A percentile compares a stretch with the other conserved stretches of the same genome.
Conservation (phyloP, 1,140 invertebrate genomes). For the Tetranychus cinnabarinus region DNA sequence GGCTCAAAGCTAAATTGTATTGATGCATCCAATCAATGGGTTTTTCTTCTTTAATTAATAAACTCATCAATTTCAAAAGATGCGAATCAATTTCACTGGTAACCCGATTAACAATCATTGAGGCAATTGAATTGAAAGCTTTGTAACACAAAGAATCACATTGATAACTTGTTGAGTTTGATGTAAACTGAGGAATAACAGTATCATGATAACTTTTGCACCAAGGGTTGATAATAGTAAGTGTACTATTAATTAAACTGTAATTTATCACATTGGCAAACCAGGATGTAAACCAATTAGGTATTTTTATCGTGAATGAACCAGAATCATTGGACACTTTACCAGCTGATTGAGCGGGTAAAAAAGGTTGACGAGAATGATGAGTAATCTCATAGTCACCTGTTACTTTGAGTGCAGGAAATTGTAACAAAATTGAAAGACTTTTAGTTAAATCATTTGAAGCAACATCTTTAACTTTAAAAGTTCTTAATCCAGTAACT, state of each 20-base stretch:
- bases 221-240: neutral
- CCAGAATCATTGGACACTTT: slow-evolving; percentile 7
- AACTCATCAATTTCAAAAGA: neutral
- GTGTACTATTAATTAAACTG: slow-evolving; percentile 1
- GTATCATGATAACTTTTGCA: neutral
- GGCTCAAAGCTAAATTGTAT: neutral
- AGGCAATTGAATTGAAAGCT: neutral
- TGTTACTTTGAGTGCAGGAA: slow-evolving; percentile 5
- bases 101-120: neutral
- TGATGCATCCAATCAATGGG: neutral
- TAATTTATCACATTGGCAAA: slow-evolving; percentile 5
- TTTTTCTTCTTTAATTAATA: neutral
- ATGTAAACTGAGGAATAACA: neutral
- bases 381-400: slow-evolving; percentile 7
- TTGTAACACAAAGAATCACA: neutral
- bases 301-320: slow-evolving; percentile 4
- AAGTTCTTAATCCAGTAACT: slow-evolving; percentile 7
- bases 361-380: neutral
- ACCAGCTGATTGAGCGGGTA: too few relatives aligned
- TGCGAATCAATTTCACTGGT: neutral
- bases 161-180: neutral
- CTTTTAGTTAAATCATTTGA: slow-evolving; percentile 7
- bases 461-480: slow-evolving; percentile 10
- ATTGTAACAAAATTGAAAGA: slow-evolving; percentile 6
- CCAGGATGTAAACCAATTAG: slow-evolving; percentile 6